Base-by-base conservation (phyloP, 2,113 vertebrate species). In the Sula dactylatra region DNA sequence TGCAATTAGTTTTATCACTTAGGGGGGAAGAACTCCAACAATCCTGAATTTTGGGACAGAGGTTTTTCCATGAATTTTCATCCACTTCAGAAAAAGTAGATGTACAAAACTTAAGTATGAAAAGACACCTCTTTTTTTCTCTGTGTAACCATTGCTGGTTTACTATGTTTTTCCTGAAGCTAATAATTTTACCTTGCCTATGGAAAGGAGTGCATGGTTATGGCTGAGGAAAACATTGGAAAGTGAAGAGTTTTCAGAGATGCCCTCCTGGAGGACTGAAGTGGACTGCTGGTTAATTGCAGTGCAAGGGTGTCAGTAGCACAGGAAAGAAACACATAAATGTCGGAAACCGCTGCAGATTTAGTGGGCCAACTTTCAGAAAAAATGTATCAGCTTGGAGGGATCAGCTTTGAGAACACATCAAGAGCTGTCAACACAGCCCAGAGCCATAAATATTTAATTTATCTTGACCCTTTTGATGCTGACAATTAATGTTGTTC, bases 391-490 rank as follows among this genome's bases (percentile, higher is more conserved):
- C 47, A 83, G 78, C 84, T 97, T 82, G 90, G 94, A 95, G 82
- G 45, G 69, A 70, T 92, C n/a, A 54, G 86, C 66, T 93, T 64
- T 58, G 93, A 92, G 91, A 91, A 49, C 29, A 29, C 40, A 76
- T 95, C 67, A 80, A 73, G 86, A 94, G 93, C 96, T 97, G 96
- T 97, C 98, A 98, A 29, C 82, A 3, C 78, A 82, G 86, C 89
- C 32, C 77, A 16, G 47, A 87, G 59, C 64, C 59, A 85, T 89
- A 74, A 91, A 74, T 83, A 87, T 84, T 88, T 74, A 87, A 96
- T 97, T 90, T 34, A 27, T 71, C 59, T 93, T 96, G 96, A 97
- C 96, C 96, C 83, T 94, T 93, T 93, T 71, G 93, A 92, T 95
- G 93, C 67, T 98, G 96, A 88, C 97, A 94, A 92, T 98, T 94